Base-by-base conservation (phyloP, 2,797 vertebrate genomes). In the Crax fasciolata region DNA sequence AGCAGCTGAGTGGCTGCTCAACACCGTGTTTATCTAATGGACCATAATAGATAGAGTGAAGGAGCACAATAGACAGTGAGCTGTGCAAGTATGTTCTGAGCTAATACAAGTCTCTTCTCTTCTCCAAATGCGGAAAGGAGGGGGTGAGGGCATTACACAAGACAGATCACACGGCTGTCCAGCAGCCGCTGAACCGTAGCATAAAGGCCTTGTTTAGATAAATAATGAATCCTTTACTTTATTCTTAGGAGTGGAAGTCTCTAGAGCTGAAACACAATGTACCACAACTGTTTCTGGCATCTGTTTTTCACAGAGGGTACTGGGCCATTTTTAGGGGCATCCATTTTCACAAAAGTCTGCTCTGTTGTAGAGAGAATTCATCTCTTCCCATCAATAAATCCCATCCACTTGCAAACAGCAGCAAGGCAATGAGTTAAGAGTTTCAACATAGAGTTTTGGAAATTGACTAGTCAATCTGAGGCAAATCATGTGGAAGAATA, bases 151-250 rank as follows among this genome's bases (percentile, higher is more conserved):
- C 95, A 96, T 96, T 97, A 96, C 96, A 95, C 75, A 97, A 98
- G 92, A 92, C 87, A 97, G 95, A 96, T 97, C 96, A 96, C 88
- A 94, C 1, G 87, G 84, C 94, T 91, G 89, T 94, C 92, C 94
- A 75, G 93, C 86, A 94, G 72, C 61, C 74, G 52, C 85, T 97
- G 95, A 97, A 94, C 94, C 92, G 27, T 49, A 89, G 88, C 79
- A 97, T 68, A 95, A 91, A 86, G 96, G 76, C 86, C 91, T 91
- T 96, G 75, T 97, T 98, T 97, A 95, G 94, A 87, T 95, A 95
- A 97, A 96, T 96, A 97, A 94, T 96, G 90, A 96, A 97, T 95
- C 62, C 44, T 95, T 95, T 89, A 87, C 89, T 97, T 94, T 96
- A 89, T 94, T 95, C 94, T 94, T 90, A 95, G 93, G 96, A 89